phyloP scores from a whole-genome alignment of 2,797 vertebrate species.

The Phoeniculus purpureus region DNA sequence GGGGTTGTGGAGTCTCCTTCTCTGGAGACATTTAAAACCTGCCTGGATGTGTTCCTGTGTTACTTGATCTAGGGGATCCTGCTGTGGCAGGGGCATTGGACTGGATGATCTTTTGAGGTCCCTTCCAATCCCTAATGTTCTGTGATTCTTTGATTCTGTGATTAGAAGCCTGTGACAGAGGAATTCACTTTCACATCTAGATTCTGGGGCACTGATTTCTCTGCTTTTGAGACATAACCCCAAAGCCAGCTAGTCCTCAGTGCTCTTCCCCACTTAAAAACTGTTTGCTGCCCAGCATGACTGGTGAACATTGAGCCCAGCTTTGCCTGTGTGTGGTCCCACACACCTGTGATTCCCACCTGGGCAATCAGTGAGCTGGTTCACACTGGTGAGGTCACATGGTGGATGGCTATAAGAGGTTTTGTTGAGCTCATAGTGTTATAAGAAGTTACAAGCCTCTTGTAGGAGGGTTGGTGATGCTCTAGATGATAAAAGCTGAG shows the following conservation, averaged over 20 bases:
- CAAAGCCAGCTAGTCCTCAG: neutral
- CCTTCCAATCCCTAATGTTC: too few species aligned
- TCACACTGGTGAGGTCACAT: neutral
- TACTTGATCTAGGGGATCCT: too few species aligned
- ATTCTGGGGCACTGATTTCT: neutral
- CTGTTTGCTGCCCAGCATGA: neutral
- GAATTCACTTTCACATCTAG: neutral
- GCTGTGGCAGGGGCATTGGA: too few species aligned
- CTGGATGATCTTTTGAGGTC: too few species aligned
- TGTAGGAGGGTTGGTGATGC: neutral
- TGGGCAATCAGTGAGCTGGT: neutral
- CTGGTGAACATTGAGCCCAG: neutral
- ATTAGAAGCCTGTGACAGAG: neutral
- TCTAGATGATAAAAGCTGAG: neutral
- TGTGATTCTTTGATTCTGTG: neutral
- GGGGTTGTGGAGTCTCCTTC: too few species aligned
- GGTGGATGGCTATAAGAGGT: neutral
- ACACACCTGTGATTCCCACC: neutral
- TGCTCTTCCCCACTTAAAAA: neutral
- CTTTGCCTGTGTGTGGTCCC: neutral
- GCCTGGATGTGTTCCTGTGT: too few species aligned
- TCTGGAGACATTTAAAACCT: too few species aligned
- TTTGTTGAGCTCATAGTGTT: accelerated
- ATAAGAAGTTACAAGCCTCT: neutral
- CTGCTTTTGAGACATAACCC: neutral